phyloP scores from a whole-genome alignment of 2,888 invertebrate genomes.

The Xestoiulus laeticollis region DNA sequence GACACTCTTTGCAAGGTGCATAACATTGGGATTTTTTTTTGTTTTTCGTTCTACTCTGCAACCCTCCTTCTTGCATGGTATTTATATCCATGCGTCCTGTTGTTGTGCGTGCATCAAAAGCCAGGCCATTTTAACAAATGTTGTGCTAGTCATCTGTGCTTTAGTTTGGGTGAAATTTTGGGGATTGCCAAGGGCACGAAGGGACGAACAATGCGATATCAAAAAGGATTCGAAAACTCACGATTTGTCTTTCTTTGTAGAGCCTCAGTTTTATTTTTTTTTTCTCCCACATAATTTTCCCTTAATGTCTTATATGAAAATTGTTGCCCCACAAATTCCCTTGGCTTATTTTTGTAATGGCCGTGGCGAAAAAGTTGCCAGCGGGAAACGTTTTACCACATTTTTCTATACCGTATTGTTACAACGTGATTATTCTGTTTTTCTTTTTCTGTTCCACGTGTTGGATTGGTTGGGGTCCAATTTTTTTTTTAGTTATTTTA shows the following conservation, averaged over 20 bases:
- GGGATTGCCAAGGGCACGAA: neutral
- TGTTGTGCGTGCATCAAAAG: constrained; percentile 11
- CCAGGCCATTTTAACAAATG: neutral
- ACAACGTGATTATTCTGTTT: neutral
- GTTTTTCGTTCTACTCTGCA: neutral
- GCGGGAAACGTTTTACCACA: neutral
- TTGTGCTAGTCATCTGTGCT: constrained; percentile 15
- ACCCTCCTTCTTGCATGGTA: neutral
- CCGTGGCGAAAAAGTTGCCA: neutral
- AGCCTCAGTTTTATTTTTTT: neutral
- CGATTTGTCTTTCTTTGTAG: neutral
- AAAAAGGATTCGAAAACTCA: neutral
- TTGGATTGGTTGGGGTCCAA: neutral
- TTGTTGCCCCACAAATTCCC: neutral
- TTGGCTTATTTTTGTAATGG: neutral
- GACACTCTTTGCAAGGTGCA: neutral
- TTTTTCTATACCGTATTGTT: neutral
- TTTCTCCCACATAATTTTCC: neutral
- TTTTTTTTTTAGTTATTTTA: too few species aligned
- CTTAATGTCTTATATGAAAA: neutral
- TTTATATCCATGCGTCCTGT: neutral
- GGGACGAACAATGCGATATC: neutral
- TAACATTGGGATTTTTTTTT: neutral
- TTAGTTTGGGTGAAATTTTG: neutral
- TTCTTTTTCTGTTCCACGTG: too few species aligned